Evolutionary conservation across 1,140 invertebrate species (phyloP).

Genomic region (Lordiphosa collinella): DNA sequence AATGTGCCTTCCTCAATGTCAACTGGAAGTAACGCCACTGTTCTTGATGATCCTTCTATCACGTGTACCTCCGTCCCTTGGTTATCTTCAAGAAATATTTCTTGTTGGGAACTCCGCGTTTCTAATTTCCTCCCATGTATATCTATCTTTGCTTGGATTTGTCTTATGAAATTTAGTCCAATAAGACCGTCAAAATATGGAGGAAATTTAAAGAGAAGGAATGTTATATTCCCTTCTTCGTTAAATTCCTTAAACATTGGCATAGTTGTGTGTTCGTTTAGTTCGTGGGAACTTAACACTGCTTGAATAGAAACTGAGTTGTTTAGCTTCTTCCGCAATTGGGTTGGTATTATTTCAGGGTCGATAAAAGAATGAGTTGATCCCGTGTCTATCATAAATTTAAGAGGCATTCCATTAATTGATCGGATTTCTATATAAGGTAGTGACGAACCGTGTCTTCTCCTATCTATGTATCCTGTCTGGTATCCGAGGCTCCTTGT

Average conservation of each 20-base stretch:
- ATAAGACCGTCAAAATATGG: slow-evolving; percentile 10
- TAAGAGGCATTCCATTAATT: not conserved
- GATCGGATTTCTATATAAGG: not conserved
- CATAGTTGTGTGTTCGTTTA: not conserved
- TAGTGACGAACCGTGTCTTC: not conserved
- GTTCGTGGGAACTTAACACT: not conserved
- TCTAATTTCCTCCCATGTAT: not conserved
- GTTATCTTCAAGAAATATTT: not conserved
- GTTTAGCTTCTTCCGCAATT: not conserved
- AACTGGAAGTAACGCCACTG: not conserved
- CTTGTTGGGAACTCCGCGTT: not conserved
- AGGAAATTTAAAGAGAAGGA: slow-evolving; percentile 10
- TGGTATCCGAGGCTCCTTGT: not conserved
- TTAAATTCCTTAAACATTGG: too few species aligned
- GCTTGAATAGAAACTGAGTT: not conserved
- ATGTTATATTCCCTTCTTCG: not conserved
- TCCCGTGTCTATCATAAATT: not conserved
- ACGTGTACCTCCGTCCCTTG: not conserved
- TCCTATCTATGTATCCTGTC: not conserved
- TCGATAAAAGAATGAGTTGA: slow-evolving; percentile 1
- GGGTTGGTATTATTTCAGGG: not conserved
- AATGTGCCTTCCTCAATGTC: not conserved
- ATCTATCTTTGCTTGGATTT: not conserved
- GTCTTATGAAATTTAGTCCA: slow-evolving; percentile 8
- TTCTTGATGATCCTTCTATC: too few species aligned